phyloP scores from a whole-genome alignment of 2,797 vertebrate genomes.

The Eulemur mongoz region DNA sequence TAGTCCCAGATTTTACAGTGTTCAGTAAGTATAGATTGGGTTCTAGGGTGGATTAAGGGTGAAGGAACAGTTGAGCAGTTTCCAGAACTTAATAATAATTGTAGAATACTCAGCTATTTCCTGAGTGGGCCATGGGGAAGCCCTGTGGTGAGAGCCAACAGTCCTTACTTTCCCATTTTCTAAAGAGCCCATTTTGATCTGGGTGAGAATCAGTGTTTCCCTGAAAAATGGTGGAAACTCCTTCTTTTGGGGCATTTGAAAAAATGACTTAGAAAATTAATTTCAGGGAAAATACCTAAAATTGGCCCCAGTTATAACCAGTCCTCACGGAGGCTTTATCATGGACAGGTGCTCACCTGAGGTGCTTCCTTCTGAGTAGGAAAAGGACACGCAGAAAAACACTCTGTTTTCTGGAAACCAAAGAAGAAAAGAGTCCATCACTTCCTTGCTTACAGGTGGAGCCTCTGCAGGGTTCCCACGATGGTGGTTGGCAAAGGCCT shows the following conservation, averaged over 20 bases:
- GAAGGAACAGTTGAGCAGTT: background rate
- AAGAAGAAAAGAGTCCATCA: background rate
- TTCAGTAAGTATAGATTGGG: background rate
- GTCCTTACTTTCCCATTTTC: background rate
- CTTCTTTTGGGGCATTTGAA: background rate
- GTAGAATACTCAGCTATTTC: background rate
- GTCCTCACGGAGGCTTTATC: background rate
- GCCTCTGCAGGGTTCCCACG: background rate
- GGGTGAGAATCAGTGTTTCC: background rate
- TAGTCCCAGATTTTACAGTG: background rate
- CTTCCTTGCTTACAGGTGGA: background rate
- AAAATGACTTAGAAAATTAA: background rate
- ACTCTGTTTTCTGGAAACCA: background rate
- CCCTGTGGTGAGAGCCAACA: background rate
- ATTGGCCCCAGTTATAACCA: background rate
- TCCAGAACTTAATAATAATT: background rate
- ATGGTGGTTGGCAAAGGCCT: background rate
- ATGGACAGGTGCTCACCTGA: background rate
- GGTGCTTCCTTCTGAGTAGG: no score
- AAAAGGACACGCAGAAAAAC: background rate
- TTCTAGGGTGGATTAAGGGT: background rate
- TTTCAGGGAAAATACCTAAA: background rate
- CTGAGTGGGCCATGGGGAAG: background rate
- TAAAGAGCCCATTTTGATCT: background rate
- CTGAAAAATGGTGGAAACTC: background rate